Evolutionary conservation across 2,888 invertebrate species (phyloP), one percentile per base, ranked within the genome.

Genomic region (Mactromeris polynyma): DNA sequence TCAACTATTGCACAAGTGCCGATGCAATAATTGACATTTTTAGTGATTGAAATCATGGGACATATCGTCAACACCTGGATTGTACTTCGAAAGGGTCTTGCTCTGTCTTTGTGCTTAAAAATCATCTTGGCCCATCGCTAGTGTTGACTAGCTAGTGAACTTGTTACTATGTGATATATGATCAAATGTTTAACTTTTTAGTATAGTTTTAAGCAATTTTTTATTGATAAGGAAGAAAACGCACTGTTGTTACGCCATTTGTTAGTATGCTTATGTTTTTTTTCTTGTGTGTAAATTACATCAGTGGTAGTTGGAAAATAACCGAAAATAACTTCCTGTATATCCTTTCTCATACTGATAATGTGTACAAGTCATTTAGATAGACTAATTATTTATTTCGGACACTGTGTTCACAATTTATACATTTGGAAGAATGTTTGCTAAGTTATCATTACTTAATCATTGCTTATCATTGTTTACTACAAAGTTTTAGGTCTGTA

Each of bases 101-200:
- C 73, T 33, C 36, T 73, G 26, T 64, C n/a, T 64, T 26, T 64
- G 58, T 64, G 58, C 58, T 64, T 64, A 64, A 64, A 54, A 26
- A 73, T 73, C 73, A 73, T 73, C 36, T 19, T 73, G 73, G 36
- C 73, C 17, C 33, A 36, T 73, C 21, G 73, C 73, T 73, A 36
- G 73, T 73, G 73, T 73, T 14, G 36, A 73, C 73, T 73, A 19
- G 73, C 73, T 19, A 36, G 73, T 17, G 36, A 36, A 73, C 36
- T 73, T 33, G 73, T 73, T 73, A 73, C 58, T n/a, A 64, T 64
- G 58, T 64, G 58, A 64, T 33, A 26, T 73, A 36, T 73, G 73
- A 73, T 73, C 73, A 73, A 73, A 73, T 73, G 73, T 73, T 73
- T 64, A 36, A 36, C 73, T 73, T 33, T 73, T 58, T 58, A 58